Percentiles rank a stretch among this genome's conserved stretches.
Evolutionary conservation across 2,113 vertebrate genomes (phyloP).

Genomic region (Phainopepla nitens): DNA sequence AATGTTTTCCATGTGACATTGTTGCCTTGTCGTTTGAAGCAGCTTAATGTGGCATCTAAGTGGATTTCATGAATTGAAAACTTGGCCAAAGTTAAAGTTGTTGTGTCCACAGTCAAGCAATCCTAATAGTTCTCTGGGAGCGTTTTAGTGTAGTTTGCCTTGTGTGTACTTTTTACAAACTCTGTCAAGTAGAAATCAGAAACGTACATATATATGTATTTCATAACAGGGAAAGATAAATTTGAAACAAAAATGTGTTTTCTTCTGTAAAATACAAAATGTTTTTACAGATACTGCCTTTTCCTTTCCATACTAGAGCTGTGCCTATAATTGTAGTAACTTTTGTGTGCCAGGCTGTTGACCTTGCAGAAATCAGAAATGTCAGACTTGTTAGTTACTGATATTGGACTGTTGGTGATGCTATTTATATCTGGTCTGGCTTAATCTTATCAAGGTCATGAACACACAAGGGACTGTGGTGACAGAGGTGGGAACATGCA

Average conservation of each 20-base stretch:
- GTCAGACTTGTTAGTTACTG: not conserved
- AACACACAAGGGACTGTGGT: not conserved
- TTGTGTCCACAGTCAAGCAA: not conserved
- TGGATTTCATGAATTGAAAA: not conserved
- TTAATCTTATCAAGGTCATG: not conserved
- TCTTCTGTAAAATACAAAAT: not conserved
- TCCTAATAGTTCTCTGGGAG: not conserved
- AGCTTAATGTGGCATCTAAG: not conserved
- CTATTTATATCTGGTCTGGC: not conserved
- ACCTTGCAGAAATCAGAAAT: not conserved
- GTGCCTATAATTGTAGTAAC: not conserved
- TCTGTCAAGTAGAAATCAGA: constrained; percentile 17
- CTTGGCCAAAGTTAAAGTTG: not conserved
- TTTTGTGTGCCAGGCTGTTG: not conserved
- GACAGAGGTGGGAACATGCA: not conserved
- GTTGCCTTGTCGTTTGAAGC: not conserved
- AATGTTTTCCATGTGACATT: not conserved
- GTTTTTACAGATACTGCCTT: not conserved
- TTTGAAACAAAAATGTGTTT: not conserved
- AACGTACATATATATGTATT: not conserved
- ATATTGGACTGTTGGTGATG: not conserved
- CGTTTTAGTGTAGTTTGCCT: not conserved
- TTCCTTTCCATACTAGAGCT: not conserved
- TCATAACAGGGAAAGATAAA: not conserved
- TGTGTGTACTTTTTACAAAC: not conserved